Evolutionary conservation across 2,113 vertebrate species (phyloP), one percentile per base, ranked within the genome.

Genomic region (Dascyllus trimaculatus): DNA sequence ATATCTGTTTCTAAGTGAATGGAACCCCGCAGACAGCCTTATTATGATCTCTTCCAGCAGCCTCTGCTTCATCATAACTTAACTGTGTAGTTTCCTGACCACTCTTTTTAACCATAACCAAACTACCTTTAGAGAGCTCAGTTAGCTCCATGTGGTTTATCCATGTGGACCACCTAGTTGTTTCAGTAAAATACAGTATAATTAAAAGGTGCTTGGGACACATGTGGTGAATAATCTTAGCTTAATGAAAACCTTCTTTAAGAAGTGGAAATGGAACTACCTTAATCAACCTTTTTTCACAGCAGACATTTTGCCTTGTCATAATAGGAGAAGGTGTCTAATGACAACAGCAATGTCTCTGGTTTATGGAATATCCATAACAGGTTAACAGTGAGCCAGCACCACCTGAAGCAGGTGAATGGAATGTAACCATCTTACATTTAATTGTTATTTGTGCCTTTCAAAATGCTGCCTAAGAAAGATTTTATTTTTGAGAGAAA

Each of bases 161-260:
- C 46, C 54, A 15, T 38, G 40, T 35, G 21, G 46, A 60, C 63
- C 51, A 62, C 51, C 71, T 49, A 64, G 67, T 51, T 51, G 14
- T 49, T 60, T 15, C 63, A 46, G n/a, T 53, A 54, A 51, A 4
- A 32, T 29, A 18, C 25, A n/a, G 52, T 57, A 2, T 62, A 26
- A 80, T 62, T 56, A 17, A 21, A 67, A 57, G 57, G 48, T 24
- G 22, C 45, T 46, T 49, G 15, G 22, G 48, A n/a, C 18, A 51
- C 11, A 53, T 24, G 22, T 10, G 29, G 29, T 35, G 32, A 35
- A 35, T 35, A 10, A 35, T 35, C 32, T 35, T 7, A 1, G 32
- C 32, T 9, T 35, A 8, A 35, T 8, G 32, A 35, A 35, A 35
- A 9, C 4, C 18, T 58, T 58, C 18, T 5, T 10, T 19, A 19